Conservation (phyloP, 2,797 vertebrate genomes). For the Hypotaenidia philippensis region DNA sequence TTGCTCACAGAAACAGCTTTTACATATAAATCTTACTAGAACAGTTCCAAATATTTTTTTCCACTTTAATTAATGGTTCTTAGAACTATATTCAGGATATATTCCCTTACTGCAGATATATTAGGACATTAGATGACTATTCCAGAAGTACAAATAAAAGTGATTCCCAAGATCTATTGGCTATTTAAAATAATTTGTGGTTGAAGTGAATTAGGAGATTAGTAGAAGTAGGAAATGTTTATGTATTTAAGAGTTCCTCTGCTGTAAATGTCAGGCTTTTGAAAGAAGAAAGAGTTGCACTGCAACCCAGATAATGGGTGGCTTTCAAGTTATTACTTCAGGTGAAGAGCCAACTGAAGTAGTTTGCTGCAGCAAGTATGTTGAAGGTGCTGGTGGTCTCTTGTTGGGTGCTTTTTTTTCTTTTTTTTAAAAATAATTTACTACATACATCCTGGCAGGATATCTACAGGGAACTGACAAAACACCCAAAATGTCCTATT, state of each 20-base stretch:
- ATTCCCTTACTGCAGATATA: not conserved
- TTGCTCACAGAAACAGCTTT: not conserved
- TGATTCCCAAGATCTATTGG: slow-evolving; percentile 15
- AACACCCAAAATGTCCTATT: not conserved
- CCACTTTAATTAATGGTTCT: not conserved
- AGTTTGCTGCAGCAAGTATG: not conserved
- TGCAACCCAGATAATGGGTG: not conserved
- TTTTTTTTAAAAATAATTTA: not conserved
- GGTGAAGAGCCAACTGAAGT: slow-evolving; percentile 3
- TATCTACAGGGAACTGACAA: not conserved
- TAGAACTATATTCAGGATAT: not conserved
- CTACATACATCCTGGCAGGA: not conserved
- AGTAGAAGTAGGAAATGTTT: slow-evolving; percentile 14
- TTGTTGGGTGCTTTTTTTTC: not conserved
- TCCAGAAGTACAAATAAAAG: slow-evolving; percentile 1
- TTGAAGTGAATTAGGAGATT: slow-evolving; percentile 2
- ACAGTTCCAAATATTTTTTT: not conserved
- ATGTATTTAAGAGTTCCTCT: not conserved
- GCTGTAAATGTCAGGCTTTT: not conserved
- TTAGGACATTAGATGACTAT: not conserved
- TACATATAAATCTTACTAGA: not conserved
- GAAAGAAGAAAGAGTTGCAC: not conserved
- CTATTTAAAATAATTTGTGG: slow-evolving; percentile 2
- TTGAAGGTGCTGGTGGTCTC: not conserved
- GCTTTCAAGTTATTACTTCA: slow-evolving; percentile 34